Evolutionary conservation across 2,113 vertebrate species (phyloP), one percentile per base, ranked within the genome.

Genomic region (Apus apus): DNA sequence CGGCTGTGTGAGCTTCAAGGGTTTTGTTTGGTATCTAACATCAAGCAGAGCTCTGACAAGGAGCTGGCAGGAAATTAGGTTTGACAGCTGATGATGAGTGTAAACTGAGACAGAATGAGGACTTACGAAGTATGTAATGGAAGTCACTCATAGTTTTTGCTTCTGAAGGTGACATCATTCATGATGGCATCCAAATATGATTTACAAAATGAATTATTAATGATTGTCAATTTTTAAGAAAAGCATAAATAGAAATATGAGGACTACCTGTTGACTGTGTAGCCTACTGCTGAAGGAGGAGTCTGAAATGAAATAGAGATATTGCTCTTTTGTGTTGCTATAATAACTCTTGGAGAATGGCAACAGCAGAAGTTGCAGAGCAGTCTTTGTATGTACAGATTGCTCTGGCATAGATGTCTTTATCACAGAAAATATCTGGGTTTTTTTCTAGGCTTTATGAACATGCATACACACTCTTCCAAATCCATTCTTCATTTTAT

Each of bases 31-130:
- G 84, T 76, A 94, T 27, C 74, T 79, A 90, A 57, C 85, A 95
- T 95, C 65, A 86, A 87, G 89, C 92, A 36, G 56, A 61, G 87
- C 43, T 94, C 79, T 97, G 94, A 94, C 93, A 97, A 67, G 94
- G 85, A 96, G 85, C 78, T 90, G 91, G 53, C 76, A 95, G 90
- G 94, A 96, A 97, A 97, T 94, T 62, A 60, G 54, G n/a, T 92
- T 92, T 96, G 94, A 88, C 80, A 97, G 86, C 61, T 93, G 66
- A 2, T 93, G 77, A 80, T 43, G 36, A 58, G 64, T 15, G 43
- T 75, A 62, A 92, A 40, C 43, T 62, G 23, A 97, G 97, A 97
- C 97, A 97, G 96, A 98, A 97, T 96, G 93, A 87, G 97, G 95
- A 13, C 95, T 94, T 70, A 58, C 30, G 51, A n/a, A 40, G 73